phyloP scores from a whole-genome alignment of 2,797 vertebrate species.

The Sylvia borin region DNA sequence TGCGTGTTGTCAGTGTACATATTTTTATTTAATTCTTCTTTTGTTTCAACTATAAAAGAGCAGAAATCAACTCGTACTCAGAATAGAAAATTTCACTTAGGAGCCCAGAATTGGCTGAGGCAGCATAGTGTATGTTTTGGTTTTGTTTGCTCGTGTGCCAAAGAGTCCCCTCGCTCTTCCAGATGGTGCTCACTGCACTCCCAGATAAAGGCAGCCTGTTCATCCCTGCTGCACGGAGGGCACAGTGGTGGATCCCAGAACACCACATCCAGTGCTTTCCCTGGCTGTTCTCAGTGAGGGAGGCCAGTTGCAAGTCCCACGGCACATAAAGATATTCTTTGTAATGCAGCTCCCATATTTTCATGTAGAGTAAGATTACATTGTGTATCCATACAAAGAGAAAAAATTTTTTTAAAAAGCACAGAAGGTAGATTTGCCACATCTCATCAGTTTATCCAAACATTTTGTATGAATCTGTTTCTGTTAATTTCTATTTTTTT shows the following conservation, averaged over 20 bases:
- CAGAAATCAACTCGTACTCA: neutral
- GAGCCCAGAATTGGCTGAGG: neutral
- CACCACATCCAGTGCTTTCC: neutral
- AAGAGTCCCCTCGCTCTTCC: neutral
- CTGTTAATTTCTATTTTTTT: neutral
- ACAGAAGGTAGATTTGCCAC: neutral
- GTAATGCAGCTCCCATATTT: neutral
- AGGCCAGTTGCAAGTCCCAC: neutral
- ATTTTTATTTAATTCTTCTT: conserved; percentile 34
- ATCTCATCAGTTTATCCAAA: neutral
- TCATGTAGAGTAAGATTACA: neutral
- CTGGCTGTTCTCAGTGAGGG: neutral
- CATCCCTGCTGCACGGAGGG: rapidly evolving
- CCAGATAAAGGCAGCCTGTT: neutral
- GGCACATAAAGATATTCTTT: neutral
- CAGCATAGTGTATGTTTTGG: neutral
- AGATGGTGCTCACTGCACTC: neutral
- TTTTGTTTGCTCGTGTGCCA: neutral
- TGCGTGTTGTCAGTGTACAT: neutral
- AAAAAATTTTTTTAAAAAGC: neutral
- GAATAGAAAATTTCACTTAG: neutral
- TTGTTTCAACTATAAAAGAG: conserved; percentile 29
- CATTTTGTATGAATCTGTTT: neutral
- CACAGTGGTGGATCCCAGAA: neutral
- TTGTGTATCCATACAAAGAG: neutral